Percentiles rank a stretch among this genome's conserved stretches.
Conservation (phyloP, 23 tunicate genomes). For the Halocynthia roretzi region DNA sequence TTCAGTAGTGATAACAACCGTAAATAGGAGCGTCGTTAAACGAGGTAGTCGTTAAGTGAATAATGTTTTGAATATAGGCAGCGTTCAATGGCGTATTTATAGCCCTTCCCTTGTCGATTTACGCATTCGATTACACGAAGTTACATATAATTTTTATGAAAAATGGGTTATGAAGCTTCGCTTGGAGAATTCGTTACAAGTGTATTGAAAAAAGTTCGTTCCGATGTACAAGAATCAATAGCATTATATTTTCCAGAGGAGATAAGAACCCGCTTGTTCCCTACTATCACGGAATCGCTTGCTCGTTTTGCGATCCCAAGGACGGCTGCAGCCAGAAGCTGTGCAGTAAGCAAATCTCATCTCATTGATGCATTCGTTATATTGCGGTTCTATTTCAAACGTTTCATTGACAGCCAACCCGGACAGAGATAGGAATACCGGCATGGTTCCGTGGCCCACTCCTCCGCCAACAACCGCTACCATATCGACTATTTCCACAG, state of each 20-base stretch:
- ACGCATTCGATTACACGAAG: too few relatives aligned
- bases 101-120: too few relatives aligned
- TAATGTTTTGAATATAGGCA: too few relatives aligned
- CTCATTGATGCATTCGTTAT: neutral
- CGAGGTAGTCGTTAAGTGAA: too few relatives aligned
- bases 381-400: neutral
- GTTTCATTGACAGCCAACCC: constrained; percentile 16
- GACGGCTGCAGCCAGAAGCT: constrained; percentile 33
- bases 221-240: neutral
- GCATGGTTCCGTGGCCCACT: constrained; percentile 15
- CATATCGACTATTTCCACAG: neutral
- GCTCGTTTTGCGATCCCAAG: constrained; percentile 35
- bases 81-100: too few relatives aligned
- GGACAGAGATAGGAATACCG: constrained; percentile 3
- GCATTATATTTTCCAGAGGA: constrained; percentile 23
- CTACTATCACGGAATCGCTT: constrained; percentile 34
- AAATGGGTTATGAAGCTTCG: too few relatives aligned
- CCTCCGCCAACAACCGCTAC: constrained; percentile 17
- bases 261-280: constrained; percentile 19
- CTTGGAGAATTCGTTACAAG: too few relatives aligned
- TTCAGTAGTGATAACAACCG: too few relatives aligned
- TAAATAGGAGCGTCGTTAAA: too few relatives aligned
- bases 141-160: too few relatives aligned
- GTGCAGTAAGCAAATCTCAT: constrained; percentile 23
- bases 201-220: too few relatives aligned